These are phyloP conservation scores for Polypterus senegalus DNA, from an alignment of 2,113 vertebrate species.

Conservation along the genomic window DNA sequence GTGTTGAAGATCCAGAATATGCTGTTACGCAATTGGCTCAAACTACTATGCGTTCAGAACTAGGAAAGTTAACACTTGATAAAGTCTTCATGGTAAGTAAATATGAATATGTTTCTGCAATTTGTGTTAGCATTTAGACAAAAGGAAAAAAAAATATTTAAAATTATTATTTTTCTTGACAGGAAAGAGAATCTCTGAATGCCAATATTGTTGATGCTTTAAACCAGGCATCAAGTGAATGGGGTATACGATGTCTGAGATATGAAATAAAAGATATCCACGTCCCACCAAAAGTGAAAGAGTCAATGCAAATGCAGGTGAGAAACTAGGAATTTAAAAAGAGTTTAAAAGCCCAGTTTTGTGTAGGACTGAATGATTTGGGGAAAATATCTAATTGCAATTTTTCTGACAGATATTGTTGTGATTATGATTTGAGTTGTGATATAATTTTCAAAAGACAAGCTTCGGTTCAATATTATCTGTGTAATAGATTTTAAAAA, in stretches of 20 bases:
- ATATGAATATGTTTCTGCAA: not conserved
- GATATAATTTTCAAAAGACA: too few relatives aligned
- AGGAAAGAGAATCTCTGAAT: conserved; percentile 88
- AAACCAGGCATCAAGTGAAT: conserved; percentile 86
- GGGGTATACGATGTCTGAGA: conserved; percentile 88
- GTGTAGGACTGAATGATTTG: too few relatives aligned
- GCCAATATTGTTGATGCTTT: conserved; percentile 84
- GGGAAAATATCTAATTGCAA: too few relatives aligned
- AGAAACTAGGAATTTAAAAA: conserved; percentile 1
- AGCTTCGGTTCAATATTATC: too few relatives aligned
- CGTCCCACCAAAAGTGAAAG: conserved; percentile 83
- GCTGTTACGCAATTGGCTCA: conserved; percentile 92
- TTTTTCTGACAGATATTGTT: too few relatives aligned
- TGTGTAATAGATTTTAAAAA: too few relatives aligned
- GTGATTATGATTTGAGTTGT: too few relatives aligned
- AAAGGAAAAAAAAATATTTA: not conserved
- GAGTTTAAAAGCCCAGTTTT: too few relatives aligned
- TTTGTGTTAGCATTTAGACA: not conserved
- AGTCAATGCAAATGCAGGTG: conserved; percentile 98
- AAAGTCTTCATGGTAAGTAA: conserved; percentile 82
- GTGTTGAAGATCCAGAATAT: conserved; percentile 92
- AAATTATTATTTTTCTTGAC: not conserved
- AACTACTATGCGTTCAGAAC: conserved; percentile 93
- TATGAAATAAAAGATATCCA: conserved; percentile 97
- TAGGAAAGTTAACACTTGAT: conserved; percentile 85